Percentiles rank a stretch among this genome's conserved stretches.
phyloP scores from a whole-genome alignment of 2,113 vertebrate genomes.

The Aegithalos caudatus region DNA sequence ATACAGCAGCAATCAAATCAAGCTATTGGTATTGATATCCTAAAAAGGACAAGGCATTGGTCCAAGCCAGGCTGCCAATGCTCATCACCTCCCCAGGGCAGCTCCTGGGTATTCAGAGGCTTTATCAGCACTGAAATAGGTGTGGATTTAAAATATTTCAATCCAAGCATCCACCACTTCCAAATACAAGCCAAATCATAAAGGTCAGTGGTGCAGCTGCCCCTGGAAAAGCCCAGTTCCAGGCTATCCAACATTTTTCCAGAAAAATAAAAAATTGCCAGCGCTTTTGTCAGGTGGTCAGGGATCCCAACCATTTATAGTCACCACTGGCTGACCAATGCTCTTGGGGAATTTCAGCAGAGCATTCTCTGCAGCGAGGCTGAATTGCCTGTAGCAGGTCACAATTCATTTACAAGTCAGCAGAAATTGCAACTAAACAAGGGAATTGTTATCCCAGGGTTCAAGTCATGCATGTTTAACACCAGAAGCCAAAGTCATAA shows the following conservation, averaged over 20 bases:
- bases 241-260: neutral
- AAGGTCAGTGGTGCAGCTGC: neutral
- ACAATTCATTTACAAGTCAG: conserved; percentile 42
- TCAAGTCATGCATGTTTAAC: conserved; percentile 54
- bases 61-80: neutral
- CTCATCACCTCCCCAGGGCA: neutral
- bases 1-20: neutral
- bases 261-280: neutral
- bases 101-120: neutral
- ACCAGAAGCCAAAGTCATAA: neutral
- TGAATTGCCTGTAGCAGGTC: conserved; percentile 22
- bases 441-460: conserved; percentile 37
- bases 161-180: neutral
- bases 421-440: conserved; percentile 16
- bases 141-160: neutral
- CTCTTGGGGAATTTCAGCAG: conserved; percentile 36
- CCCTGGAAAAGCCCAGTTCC: neutral
- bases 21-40: neutral
- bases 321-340: conserved; percentile 35
- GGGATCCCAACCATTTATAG: neutral
- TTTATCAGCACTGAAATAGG: neutral
- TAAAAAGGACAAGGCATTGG: neutral
- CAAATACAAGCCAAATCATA: neutral
- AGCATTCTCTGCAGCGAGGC: neutral
- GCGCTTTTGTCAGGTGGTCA: neutral